These are phyloP conservation scores for Macquaria ambigua DNA, from an alignment of 2,113 vertebrate genomes.

Conservation along the genomic window DNA sequence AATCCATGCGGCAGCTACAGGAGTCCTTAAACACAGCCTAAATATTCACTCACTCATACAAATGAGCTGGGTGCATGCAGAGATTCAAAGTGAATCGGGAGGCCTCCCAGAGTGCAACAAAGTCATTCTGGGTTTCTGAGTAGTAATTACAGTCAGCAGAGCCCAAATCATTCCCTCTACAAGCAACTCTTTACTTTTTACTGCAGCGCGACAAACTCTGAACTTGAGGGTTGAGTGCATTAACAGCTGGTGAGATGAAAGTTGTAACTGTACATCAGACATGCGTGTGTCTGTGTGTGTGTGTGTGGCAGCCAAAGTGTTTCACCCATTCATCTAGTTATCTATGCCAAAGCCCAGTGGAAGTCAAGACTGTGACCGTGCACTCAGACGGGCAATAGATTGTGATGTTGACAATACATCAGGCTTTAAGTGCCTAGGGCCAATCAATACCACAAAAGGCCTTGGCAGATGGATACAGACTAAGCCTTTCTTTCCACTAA, in stretches of 20 bases:
- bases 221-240: conserved; percentile 33
- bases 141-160: conserved; percentile 65
- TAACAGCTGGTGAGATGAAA: conserved; percentile 39
- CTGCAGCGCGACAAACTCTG: conserved; percentile 31
- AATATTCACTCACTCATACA: conserved; percentile 70
- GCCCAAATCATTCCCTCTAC: conserved; percentile 29
- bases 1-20: conserved; percentile 49
- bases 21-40: conserved; percentile 63
- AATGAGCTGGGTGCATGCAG: conserved; percentile 58
- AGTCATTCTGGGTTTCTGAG: conserved; percentile 53
- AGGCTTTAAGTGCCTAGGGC: conserved; percentile 74
- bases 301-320: background rate
- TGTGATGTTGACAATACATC: conserved; percentile 75
- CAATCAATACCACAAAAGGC: conserved; percentile 77
- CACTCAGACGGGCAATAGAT: conserved; percentile 56
- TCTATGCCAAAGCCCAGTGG: conserved; percentile 43
- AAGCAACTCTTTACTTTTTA: conserved; percentile 21
- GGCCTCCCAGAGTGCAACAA: conserved; percentile 55
- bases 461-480: conserved; percentile 74
- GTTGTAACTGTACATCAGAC: conserved; percentile 4
- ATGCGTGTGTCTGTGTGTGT: background rate
- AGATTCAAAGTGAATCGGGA: conserved; percentile 45
- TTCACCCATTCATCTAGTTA: conserved; percentile 21
- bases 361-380: conserved; percentile 44
- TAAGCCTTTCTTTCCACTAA: conserved; percentile 71